phyloP scores from a whole-genome alignment of 1,140 invertebrate species.

The Nasonia longicornis region DNA sequence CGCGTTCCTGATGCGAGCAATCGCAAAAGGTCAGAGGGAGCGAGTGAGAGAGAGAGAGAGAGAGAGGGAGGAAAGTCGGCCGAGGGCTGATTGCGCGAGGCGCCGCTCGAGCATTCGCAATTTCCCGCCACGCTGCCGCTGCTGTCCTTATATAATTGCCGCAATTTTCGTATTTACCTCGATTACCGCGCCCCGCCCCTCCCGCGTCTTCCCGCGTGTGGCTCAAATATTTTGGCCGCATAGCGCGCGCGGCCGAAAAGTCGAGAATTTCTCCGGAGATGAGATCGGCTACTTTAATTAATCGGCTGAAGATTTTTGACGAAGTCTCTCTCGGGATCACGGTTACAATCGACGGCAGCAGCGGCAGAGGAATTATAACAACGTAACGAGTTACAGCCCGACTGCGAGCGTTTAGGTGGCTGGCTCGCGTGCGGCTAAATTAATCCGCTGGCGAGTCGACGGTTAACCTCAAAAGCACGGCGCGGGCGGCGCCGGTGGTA shows the following conservation, averaged over 20 bases:
- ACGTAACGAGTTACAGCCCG: conserved; percentile 3
- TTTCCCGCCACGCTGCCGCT: conserved; percentile 42
- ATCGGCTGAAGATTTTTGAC: too few relatives aligned
- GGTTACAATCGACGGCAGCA: neutral
- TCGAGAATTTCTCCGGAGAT: neutral
- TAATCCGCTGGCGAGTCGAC: conserved; percentile 35
- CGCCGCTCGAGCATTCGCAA: conserved; percentile 47
- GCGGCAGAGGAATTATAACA: conserved; percentile 22
- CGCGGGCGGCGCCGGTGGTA: neutral
- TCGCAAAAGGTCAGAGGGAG: conserved; percentile 46
- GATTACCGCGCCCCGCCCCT: conserved; percentile 20
- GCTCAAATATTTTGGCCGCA: conserved; percentile 27
- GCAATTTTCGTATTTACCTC: conserved; percentile 41
- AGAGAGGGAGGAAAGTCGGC: neutral
- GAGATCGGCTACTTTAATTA: neutral
- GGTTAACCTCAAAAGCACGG: conserved; percentile 48
- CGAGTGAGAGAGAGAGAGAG: neutral
- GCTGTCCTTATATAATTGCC: conserved; percentile 38
- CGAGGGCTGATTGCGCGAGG: conserved; percentile 40
- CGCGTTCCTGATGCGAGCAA: conserved; percentile 47
- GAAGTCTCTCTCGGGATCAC: too few relatives aligned
- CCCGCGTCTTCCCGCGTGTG: conserved; percentile 10
- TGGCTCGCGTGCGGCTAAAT: conserved; percentile 43
- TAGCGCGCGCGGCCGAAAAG: neutral
- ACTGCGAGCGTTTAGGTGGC: conserved; percentile 2